These are phyloP conservation scores for Deilephila porcellus DNA, from an alignment of 2,888 invertebrate species.

Conservation along the genomic window DNA sequence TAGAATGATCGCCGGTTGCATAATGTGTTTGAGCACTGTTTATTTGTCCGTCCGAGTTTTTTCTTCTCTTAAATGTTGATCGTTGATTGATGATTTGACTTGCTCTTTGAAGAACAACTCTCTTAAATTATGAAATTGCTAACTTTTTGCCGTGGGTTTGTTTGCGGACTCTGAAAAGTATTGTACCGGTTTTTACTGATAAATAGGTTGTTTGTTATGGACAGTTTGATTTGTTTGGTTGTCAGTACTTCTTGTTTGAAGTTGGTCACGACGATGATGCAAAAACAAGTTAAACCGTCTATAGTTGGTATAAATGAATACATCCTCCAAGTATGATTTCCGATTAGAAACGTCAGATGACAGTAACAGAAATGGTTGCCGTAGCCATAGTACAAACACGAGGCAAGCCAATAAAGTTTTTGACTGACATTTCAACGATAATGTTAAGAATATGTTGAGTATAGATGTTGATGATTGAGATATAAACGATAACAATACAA, in stretches of 20 bases:
- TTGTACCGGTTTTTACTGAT: neutral
- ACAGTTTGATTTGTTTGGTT: neutral
- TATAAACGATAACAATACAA: too few species aligned
- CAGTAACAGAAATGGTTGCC: too few species aligned
- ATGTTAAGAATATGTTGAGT: too few species aligned
- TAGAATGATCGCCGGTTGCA: constrained; percentile 69
- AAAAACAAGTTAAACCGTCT: neutral
- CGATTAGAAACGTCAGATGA: too few species aligned
- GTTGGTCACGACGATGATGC: neutral
- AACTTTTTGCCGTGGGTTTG: neutral
- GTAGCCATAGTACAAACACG: too few species aligned
- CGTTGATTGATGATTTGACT: constrained; percentile 68
- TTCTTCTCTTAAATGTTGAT: constrained; percentile 62
- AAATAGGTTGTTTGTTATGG: neutral
- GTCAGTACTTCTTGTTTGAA: neutral
- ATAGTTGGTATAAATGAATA: neutral
- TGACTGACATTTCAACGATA: too few species aligned
- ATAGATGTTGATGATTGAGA: too few species aligned
- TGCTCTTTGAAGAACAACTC: constrained; percentile 46
- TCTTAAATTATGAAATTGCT: constrained; percentile 22
- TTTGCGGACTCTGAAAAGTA: neutral
- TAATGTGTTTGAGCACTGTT: constrained; percentile 74
- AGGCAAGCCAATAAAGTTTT: too few species aligned
- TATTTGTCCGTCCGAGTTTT: constrained; percentile 61
- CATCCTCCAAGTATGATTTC: neutral